These are phyloP conservation scores for Baryphthengus martii DNA, from an alignment of 2,113 vertebrate species.

Conservation along the genomic window DNA sequence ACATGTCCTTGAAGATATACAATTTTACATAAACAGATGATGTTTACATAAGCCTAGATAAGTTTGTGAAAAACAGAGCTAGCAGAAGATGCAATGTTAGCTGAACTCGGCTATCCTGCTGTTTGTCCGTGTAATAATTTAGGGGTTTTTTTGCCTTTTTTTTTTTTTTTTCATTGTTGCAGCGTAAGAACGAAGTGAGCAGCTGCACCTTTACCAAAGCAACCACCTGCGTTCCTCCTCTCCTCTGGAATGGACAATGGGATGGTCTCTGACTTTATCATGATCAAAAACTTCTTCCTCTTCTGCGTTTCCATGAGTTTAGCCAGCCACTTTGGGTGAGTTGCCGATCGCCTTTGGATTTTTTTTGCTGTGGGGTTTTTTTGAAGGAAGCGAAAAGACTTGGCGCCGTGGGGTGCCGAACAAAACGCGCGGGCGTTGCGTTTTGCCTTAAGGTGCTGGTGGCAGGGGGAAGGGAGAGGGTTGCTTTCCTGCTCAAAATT, in stretches of 20 bases:
- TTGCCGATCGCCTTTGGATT: not conserved
- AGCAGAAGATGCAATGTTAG: not conserved
- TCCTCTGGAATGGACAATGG: conserved; percentile 92
- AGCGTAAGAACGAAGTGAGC: conserved; percentile 62
- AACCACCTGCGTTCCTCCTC: conserved; percentile 52
- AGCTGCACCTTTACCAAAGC: conserved; percentile 49
- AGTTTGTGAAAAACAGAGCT: conserved; percentile 39
- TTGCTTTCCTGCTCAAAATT: not conserved
- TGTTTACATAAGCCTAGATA: conserved; percentile 52
- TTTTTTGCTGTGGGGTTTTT: not conserved
- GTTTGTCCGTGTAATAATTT: not conserved
- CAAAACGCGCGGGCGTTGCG: not conserved
- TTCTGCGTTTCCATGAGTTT: conserved; percentile 83
- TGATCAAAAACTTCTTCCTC: conserved; percentile 85
- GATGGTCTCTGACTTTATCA: conserved; percentile 81
- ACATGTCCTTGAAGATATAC: conserved; percentile 50
- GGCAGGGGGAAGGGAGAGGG: not conserved
- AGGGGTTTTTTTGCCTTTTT: not conserved
- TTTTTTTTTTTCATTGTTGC: conserved; percentile 34
- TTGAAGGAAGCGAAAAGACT: not conserved
- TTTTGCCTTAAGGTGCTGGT: not conserved
- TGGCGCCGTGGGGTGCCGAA: not conserved
- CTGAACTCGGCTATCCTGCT: not conserved
- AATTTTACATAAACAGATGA: conserved; percentile 57
- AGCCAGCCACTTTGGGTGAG: conserved; percentile 89